Base-by-base conservation (phyloP, 2,888 invertebrate species). In the Arctia plantaginis region DNA sequence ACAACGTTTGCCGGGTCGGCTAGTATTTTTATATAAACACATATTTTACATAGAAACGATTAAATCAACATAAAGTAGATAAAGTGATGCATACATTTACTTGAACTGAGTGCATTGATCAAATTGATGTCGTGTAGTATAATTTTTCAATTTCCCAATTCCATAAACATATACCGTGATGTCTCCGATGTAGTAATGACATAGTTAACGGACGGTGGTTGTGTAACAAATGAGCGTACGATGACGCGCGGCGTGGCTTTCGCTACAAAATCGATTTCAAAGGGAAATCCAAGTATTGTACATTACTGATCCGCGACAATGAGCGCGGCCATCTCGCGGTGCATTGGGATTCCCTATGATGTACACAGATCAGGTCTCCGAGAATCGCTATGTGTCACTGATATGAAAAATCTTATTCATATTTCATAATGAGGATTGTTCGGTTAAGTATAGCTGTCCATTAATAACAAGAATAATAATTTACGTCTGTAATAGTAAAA, bases 231-330 rank as follows among this genome's bases (percentile, higher is more conserved):
- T 88, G 87, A 89, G 89, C 85, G 86, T 88, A 87, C 87, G 88
- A 88, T 93, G 94, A 94, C 91, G 92, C 89, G 90, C 83, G 77
- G 86, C 83, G 80, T 79, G 87, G 92, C 94, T 94, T 94, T 94
- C 94, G 94, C 94, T 88, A 85, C 85, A 85, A 78, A 81, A 84
- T 78, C 80, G 76, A 80, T 77, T 77, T 82, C 79, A 85, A 84
- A 89, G 90, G 93, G 89, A 93, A 93, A 93, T 87, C 90, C 91
- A 87, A 82, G 86, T 83, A 86, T 84, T 86, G 87, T 86, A 79
- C 62, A 68, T 62, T 72, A 72, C 73, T 51, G 51, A 65, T 64
- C n/a, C 55, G 47, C 47, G 74, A 66, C 70, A 75, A 73, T 69
- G 79, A 75, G 80, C 76, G 75, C 79, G 83, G 79, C 79, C 80